Evolutionary conservation across 1,140 invertebrate species (phyloP).

Genomic region (Lysiphlebus fabarum): DNA sequence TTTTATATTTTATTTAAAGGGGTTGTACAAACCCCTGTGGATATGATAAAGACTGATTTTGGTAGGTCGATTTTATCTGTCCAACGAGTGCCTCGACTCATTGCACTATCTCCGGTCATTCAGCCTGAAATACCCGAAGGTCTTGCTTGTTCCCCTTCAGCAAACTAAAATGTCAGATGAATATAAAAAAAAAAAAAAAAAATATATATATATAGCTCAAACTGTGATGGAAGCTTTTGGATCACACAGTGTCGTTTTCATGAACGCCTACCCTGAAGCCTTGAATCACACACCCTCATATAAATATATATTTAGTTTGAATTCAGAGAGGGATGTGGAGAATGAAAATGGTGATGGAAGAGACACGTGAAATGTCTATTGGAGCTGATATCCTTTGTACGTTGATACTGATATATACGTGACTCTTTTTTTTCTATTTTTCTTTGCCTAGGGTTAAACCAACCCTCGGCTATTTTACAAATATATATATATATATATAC

Average conservation of each 20-base stretch:
- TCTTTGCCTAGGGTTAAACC: too few relatives aligned
- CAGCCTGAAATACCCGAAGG: slow-evolving; percentile 21
- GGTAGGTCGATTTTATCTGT: slow-evolving; percentile 23
- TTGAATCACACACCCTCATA: slow-evolving; percentile 16
- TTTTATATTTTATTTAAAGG: slow-evolving; percentile 21
- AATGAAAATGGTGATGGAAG: slow-evolving; percentile 3
- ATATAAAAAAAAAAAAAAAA: slow-evolving; percentile 11
- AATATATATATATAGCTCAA: background rate
- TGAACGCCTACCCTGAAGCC: slow-evolving; percentile 16
- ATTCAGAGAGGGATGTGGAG: background rate
- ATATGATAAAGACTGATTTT: slow-evolving; percentile 2
- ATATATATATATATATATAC: too few relatives aligned
- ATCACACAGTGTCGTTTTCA: slow-evolving; percentile 22
- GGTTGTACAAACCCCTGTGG: slow-evolving; percentile 9
- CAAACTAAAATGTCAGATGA: background rate
- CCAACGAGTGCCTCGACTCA: slow-evolving; percentile 11
- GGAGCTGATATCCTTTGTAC: slow-evolving; percentile 19
- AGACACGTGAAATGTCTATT: slow-evolving; percentile 22
- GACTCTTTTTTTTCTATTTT: too few relatives aligned
- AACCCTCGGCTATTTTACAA: too few relatives aligned
- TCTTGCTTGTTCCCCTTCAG: slow-evolving; percentile 10
- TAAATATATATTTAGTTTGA: background rate
- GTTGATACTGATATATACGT: background rate
- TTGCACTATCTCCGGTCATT: slow-evolving; percentile 21
- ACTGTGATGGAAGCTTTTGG: slow-evolving; percentile 2